These are phyloP conservation scores for Rhinichthys osculus DNA, from an alignment of 2,797 vertebrate genomes.

Conservation along the genomic window DNA sequence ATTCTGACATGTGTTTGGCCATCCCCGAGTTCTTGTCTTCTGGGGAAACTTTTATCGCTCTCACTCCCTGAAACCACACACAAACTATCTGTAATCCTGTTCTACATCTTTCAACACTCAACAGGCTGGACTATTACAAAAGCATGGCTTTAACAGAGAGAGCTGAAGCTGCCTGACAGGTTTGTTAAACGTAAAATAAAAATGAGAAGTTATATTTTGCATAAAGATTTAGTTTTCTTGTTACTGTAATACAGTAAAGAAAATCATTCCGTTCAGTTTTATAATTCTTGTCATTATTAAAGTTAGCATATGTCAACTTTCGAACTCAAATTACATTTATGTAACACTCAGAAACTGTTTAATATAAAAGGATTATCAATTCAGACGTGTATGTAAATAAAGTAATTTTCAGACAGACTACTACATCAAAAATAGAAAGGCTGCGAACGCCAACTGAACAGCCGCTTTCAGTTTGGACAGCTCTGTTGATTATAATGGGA, in stretches of 20 bases:
- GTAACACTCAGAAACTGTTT: not conserved
- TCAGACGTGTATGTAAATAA: not conserved
- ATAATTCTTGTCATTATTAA: not conserved
- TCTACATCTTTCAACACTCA: conserved; percentile 37
- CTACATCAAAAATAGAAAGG: not conserved
- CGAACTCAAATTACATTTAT: not conserved
- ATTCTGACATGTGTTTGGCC: conserved; percentile 21
- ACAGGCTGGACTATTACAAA: conserved; percentile 10
- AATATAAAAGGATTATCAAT: not conserved
- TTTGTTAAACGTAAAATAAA: not conserved
- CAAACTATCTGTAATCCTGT: conserved; percentile 1
- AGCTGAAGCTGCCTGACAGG: conserved; percentile 14
- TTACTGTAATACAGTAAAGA: not conserved
- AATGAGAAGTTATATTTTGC: not conserved
- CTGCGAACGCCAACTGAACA: not conserved
- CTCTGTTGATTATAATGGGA: conserved; percentile 24
- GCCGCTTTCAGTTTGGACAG: conserved; percentile 21
- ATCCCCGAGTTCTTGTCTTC: conserved; percentile 16
- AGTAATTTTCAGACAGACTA: conserved; percentile 3
- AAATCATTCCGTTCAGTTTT: not conserved
- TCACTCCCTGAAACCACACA: not conserved
- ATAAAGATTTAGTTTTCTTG: not conserved
- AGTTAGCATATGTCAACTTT: not conserved
- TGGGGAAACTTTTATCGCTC: conserved; percentile 13
- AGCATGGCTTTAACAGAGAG: conserved; percentile 3